These are phyloP conservation scores for Sprattus sprattus DNA, from an alignment of 2,113 vertebrate species.

Conservation along the genomic window DNA sequence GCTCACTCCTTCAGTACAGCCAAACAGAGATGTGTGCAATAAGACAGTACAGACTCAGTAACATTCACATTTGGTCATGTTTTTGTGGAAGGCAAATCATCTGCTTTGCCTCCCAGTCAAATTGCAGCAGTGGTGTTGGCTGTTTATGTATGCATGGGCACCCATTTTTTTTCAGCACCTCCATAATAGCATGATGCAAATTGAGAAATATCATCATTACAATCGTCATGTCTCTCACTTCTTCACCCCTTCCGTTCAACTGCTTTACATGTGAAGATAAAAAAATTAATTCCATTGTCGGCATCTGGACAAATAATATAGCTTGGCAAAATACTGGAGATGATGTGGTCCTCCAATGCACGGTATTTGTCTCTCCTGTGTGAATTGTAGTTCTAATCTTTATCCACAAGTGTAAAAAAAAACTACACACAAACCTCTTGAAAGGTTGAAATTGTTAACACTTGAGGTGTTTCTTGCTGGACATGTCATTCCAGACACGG, in stretches of 20 bases:
- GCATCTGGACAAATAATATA: not conserved
- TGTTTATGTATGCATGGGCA: not conserved
- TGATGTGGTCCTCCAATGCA: not conserved
- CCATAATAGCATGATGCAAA: slow-evolving; percentile 4
- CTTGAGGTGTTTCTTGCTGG: slow-evolving; percentile 97
- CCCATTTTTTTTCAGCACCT: not conserved
- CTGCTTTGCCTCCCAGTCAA: not conserved
- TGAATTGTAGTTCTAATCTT: not conserved
- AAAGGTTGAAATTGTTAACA: slow-evolving; percentile 71
- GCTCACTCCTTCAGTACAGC: not conserved
- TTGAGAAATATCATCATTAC: not conserved
- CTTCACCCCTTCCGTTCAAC: not conserved
- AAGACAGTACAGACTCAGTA: slow-evolving; percentile 37
- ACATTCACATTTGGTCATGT: slow-evolving; percentile 3
- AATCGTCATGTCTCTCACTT: not conserved
- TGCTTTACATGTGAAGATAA: not conserved
- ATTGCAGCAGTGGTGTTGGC: not conserved
- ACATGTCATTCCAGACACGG: slow-evolving; percentile 98
- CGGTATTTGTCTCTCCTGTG: not conserved
- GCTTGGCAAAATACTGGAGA: not conserved
- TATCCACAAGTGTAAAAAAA: slow-evolving; percentile 14
- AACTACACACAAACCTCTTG: not conserved
- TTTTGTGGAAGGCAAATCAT: slow-evolving; percentile 14
- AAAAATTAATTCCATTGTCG: not conserved
- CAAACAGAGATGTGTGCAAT: slow-evolving; percentile 8